Evolutionary conservation across 2,797 vertebrate species (phyloP).

Genomic region (Moxostoma hubbsi): DNA sequence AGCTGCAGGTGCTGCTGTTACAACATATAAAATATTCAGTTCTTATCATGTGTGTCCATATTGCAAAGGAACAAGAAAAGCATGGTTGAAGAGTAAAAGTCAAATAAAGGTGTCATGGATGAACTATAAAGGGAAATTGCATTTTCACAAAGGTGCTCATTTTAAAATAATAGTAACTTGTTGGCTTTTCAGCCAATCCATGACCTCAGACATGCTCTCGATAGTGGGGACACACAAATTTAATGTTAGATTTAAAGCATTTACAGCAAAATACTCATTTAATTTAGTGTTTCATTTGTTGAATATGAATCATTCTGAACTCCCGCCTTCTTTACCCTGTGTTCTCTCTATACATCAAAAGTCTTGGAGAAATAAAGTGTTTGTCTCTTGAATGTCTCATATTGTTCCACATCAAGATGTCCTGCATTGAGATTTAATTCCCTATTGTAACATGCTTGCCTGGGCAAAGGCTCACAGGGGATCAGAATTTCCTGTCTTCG

Average conservation of each 20-base stretch:
- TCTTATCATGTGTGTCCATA: conserved; percentile 20
- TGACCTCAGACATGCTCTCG: neutral
- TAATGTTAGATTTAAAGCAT: conserved; percentile 10
- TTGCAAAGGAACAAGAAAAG: conserved; percentile 22
- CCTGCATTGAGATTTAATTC: conserved; percentile 62
- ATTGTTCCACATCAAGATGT: conserved; percentile 47
- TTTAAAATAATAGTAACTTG: neutral
- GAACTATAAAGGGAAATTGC: conserved; percentile 45
- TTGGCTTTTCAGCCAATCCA: neutral
- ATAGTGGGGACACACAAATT: neutral
- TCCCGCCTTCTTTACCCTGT: neutral
- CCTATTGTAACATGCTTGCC: conserved; percentile 59
- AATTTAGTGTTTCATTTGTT: neutral
- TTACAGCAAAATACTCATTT: neutral
- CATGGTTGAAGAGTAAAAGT: conserved; percentile 27
- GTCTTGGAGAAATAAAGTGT: conserved; percentile 9
- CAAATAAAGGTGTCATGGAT: conserved; percentile 45
- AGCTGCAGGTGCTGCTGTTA: neutral
- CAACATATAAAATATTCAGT: neutral
- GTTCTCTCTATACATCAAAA: conserved; percentile 36
- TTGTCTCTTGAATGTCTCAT: conserved; percentile 47
- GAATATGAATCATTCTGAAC: conserved; percentile 11
- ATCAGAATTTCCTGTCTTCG: conserved; percentile 62
- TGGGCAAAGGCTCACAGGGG: conserved; percentile 57
- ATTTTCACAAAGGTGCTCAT: conserved; percentile 36